Evolutionary conservation across 2,888 invertebrate species (phyloP), one percentile per base, ranked within the genome.

Genomic region (Pammene aurita): DNA sequence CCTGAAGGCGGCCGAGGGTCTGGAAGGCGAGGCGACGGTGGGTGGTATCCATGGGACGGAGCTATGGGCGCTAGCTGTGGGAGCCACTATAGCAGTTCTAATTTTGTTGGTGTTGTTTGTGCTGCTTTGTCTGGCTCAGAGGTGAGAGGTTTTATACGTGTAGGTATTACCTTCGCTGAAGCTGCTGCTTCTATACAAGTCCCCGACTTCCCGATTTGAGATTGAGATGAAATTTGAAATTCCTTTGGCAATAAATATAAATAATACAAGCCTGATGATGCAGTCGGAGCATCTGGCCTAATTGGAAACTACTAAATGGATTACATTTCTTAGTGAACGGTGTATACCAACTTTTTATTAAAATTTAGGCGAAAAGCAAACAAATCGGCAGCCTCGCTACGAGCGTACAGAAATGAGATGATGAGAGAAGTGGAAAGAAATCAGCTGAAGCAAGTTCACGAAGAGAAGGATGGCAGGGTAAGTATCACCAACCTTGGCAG

Each of bases 1-100:
- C 85, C 87, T 96, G 79, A 95, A 95, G 82, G 94, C 94, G 48
- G 92, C 94, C 0, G 94, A 93, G 73, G 94, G 95, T 4, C 85
- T 95, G 72, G 92, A 90, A 71, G 94, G 94, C 1, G 92, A 94
- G 83, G 93, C 77, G 75, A 91, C 76, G 79, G 63, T 77, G 4
- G 76, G 80, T 0, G 85, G 86, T 0, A 84, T 90, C 1, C 88
- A 86, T 50, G 86, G 88, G 13, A 80, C 88, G 0, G 92, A 92
- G 64, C 76, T 92, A 0, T 96, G 95, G 95, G 89, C 96, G 0
- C 86, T 96, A 66, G 93, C 94, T 0, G 94, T 95, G 0, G 94
- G 95, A 0, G 94, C 94, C 1, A 89, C 94, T 18, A 92, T 94
- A 5, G 94, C 94, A 0, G 81, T 95, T 5, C 82, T 95, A 2